Conservation (phyloP, 1,140 invertebrate species). For the Neotoxoptera formosana region DNA sequence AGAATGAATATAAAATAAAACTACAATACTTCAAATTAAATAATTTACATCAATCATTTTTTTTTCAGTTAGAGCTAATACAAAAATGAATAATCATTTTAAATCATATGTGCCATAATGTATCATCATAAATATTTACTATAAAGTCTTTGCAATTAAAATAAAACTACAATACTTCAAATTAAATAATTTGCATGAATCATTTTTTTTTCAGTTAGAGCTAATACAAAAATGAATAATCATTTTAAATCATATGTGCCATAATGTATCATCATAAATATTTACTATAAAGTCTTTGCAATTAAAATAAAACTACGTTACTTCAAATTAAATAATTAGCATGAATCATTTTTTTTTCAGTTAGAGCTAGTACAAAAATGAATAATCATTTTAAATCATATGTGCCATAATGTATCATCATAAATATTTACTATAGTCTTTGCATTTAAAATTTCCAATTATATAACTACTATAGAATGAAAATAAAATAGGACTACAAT, state of each 20-base stretch:
- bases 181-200: not conserved
- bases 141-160: no score
- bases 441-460: not conserved
- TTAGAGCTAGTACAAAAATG: conserved; percentile 38
- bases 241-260: conserved; percentile 1
- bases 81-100: conserved; percentile 40
- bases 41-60: no score
- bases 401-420: conserved; percentile 9
- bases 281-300: no score
- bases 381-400: conserved; percentile 40
- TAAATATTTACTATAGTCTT: not conserved
- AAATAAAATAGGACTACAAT: no score
- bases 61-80: conserved; percentile 42
- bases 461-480: no score
- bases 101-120: not conserved
- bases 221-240: conserved; percentile 45
- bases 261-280: not conserved
- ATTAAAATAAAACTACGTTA: no score
- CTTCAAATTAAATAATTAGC: no score
- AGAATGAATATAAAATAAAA: no score
- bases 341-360: conserved; percentile 1
- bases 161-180: no score
- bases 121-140: not conserved
- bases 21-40: no score
- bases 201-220: conserved; percentile 20